Conservation (phyloP, 2,888 invertebrate genomes). For the Mellilla xanthometata region DNA sequence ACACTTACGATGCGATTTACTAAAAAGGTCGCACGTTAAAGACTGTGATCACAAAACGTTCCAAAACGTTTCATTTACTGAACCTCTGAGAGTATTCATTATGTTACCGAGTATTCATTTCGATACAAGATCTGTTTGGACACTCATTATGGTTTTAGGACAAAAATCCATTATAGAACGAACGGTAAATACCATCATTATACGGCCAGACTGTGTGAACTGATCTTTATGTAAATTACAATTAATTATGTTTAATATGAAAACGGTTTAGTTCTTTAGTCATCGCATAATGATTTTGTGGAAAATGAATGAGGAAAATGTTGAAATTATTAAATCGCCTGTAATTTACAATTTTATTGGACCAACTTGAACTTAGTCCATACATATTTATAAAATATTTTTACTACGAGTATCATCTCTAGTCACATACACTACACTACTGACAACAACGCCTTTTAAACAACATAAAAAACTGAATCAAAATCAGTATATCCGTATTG, state of each 20-base stretch:
- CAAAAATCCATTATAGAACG: conserved; percentile 40
- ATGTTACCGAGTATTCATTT: conserved; percentile 14
- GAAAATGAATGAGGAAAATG: background rate
- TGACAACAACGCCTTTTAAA: too few relatives aligned
- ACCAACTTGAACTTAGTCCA: too few relatives aligned
- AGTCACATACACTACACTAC: too few relatives aligned
- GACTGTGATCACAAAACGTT: conserved; percentile 60
- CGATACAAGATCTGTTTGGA: conserved; percentile 36
- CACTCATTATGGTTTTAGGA: conserved; percentile 38
- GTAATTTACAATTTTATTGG: too few relatives aligned
- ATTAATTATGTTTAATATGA: conserved; percentile 37
- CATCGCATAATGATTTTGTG: conserved; percentile 1
- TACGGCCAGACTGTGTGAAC: conserved; percentile 31
- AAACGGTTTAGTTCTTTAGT: conserved; percentile 18
- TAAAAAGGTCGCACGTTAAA: conserved; percentile 52
- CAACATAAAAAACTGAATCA: too few relatives aligned
- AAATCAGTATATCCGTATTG: too few relatives aligned
- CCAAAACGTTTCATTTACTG: conserved; percentile 51
- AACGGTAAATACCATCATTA: conserved; percentile 45
- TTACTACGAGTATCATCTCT: too few relatives aligned
- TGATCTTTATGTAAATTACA: conserved; percentile 44
- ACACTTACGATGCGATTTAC: conserved; percentile 48
- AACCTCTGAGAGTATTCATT: conserved; percentile 56
- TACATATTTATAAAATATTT: too few relatives aligned
- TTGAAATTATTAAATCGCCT: too few relatives aligned